A percentile compares a stretch with the other conserved stretches of the same genome.
phyloP scores from a whole-genome alignment of 2,888 invertebrate genomes.

The Phorcus lineatus region DNA sequence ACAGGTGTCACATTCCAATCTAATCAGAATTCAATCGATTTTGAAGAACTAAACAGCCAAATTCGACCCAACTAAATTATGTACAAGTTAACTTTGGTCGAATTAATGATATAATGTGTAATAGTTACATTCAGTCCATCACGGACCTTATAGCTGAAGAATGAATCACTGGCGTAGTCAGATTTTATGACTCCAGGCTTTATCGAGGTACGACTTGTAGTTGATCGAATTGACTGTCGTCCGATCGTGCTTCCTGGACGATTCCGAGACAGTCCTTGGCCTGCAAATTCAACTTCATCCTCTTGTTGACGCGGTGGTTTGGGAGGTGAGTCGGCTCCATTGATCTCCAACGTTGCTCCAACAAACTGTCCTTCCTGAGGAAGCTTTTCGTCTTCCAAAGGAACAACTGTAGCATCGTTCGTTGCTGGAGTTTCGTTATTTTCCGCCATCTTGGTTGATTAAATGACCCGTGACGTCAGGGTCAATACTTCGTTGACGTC shows the following conservation, averaged over 20 bases:
- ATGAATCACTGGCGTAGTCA: constrained; percentile 43
- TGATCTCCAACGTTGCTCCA: constrained; percentile 62
- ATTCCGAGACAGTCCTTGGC: constrained; percentile 36
- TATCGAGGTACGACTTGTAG: constrained; percentile 59
- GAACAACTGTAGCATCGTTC: constrained; percentile 12
- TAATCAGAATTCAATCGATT: not conserved
- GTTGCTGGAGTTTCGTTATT: not conserved
- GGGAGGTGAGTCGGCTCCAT: constrained; percentile 36
- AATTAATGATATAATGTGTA: too few relatives aligned
- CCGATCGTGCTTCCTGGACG: constrained; percentile 64
- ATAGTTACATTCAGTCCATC: not conserved
- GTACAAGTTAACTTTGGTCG: too few relatives aligned
- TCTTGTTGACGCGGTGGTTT: constrained; percentile 43
- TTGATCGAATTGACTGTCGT: constrained; percentile 58
- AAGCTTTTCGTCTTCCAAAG: constrained; percentile 59
- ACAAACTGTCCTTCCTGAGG: constrained; percentile 56
- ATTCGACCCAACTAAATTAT: too few relatives aligned
- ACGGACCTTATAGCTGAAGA: constrained; percentile 63
- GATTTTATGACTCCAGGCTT: constrained; percentile 52
- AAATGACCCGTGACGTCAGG: not conserved
- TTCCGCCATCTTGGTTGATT: constrained; percentile 35
- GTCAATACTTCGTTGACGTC: not conserved
- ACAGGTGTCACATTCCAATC: not conserved
- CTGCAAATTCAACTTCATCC: constrained; percentile 44
- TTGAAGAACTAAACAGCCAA: too few relatives aligned